Conservation (phyloP, 2,797 vertebrate species). For the Siniperca undulata region DNA sequence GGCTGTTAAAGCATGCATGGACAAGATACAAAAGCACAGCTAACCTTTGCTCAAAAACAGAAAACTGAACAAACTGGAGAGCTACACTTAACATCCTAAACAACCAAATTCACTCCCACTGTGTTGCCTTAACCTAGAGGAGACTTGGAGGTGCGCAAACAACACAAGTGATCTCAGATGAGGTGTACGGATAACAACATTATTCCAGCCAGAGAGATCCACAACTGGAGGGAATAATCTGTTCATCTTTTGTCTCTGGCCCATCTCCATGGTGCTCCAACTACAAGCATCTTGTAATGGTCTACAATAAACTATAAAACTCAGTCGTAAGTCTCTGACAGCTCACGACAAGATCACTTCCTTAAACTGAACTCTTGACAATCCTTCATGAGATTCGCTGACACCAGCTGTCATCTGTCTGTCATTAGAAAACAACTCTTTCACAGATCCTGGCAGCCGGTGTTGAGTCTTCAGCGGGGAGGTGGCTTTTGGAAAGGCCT, state of each 20-base stretch:
- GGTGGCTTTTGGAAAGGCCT: slow-evolving; percentile 30
- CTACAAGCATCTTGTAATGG: neutral
- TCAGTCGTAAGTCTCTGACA: neutral
- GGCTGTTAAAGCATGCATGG: slow-evolving; percentile 13
- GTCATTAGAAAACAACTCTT: slow-evolving; percentile 24
- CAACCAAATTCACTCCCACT: neutral
- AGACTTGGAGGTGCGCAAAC: neutral
- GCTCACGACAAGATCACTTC: neutral
- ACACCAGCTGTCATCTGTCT: slow-evolving; percentile 41
- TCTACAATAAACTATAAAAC: neutral
- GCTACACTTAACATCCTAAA: neutral
- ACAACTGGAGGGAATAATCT: neutral
- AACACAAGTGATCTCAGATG: neutral
- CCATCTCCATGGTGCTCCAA: neutral
- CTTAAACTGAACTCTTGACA: neutral
- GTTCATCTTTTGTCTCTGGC: neutral
- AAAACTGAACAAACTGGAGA: neutral
- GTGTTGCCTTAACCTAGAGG: neutral
- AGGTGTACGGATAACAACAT: neutral
- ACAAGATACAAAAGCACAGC: slow-evolving; percentile 28
- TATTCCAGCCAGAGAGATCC: neutral
- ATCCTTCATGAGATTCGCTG: neutral
- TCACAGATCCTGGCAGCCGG: neutral
- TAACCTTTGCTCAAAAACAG: slow-evolving; percentile 23
- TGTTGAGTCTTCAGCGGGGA: slow-evolving; percentile 5